A percentile compares a stretch with the other conserved stretches of the same genome.
Evolutionary conservation across 2,797 vertebrate species (phyloP).

Genomic region (Hypotaenidia okinawae): DNA sequence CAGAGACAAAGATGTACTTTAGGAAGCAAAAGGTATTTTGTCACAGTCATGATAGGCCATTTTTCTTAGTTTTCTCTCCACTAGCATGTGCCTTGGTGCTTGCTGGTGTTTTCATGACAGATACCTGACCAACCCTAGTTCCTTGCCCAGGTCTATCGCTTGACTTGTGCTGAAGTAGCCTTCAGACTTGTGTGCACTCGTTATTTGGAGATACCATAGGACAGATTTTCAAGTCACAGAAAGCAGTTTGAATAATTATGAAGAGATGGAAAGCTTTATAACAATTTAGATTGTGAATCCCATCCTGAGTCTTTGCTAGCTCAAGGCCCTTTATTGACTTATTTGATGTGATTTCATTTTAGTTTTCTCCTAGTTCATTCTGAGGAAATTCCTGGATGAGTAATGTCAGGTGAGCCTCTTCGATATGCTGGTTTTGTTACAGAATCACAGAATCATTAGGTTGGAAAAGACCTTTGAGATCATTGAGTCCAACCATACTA

Average conservation of each 20-base stretch:
- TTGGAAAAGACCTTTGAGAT: too few relatives aligned
- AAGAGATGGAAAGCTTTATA: neutral
- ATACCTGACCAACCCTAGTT: neutral
- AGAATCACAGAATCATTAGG: too few relatives aligned
- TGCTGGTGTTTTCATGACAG: neutral
- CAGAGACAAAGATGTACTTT: neutral
- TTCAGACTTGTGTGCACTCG: neutral
- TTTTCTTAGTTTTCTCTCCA: neutral
- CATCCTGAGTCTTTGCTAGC: neutral
- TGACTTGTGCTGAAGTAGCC: neutral
- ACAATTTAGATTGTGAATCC: neutral
- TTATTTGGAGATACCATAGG: neutral
- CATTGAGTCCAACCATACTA: too few relatives aligned
- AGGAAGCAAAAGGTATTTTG: neutral
- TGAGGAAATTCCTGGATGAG: neutral
- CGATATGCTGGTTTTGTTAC: neutral
- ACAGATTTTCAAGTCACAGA: neutral
- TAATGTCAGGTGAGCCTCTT: neutral
- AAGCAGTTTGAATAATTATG: neutral
- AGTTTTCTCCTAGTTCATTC: neutral
- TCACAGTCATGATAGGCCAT: neutral
- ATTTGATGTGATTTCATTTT: neutral
- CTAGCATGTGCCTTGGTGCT: neutral
- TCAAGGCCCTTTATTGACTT: neutral
- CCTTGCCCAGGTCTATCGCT: neutral